These are phyloP conservation scores for Macheiramphus alcinus DNA, from an alignment of 2,113 vertebrate genomes.

Conservation along the genomic window DNA sequence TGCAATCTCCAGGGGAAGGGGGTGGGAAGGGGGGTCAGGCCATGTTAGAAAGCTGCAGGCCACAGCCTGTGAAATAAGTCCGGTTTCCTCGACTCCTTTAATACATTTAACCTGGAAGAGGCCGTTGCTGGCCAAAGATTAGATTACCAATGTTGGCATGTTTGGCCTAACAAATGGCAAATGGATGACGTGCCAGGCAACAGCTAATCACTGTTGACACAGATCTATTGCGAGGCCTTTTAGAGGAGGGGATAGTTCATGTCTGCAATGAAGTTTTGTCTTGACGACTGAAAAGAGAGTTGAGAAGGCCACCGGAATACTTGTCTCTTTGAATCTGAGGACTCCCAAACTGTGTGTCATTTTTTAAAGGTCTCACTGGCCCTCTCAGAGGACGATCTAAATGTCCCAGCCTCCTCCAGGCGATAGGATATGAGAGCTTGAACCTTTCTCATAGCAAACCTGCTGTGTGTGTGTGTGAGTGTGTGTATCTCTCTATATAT, in stretches of 20 bases:
- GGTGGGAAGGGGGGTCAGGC: conserved; percentile 69
- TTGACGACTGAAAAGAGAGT: conserved; percentile 40
- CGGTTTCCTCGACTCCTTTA: conserved; percentile 43
- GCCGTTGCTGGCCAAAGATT: conserved; percentile 63
- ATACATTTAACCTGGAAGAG: conserved; percentile 79
- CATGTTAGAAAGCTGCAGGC: conserved; percentile 69
- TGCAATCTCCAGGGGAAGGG: conserved; percentile 78
- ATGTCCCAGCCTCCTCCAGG: conserved; percentile 77
- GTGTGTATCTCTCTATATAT: background rate
- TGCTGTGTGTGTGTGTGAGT: background rate
- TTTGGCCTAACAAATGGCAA: conserved; percentile 75
- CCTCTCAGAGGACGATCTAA: conserved; percentile 67
- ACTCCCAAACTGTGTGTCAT: conserved; percentile 30
- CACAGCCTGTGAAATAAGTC: conserved; percentile 40
- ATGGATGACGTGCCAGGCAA: conserved; percentile 57
- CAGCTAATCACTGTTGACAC: conserved; percentile 80
- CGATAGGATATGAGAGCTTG: conserved; percentile 48
- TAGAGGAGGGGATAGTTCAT: conserved; percentile 63
- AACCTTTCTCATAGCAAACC: background rate
- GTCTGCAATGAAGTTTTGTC: conserved; percentile 46
- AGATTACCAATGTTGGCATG: conserved; percentile 71
- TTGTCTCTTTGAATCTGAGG: conserved; percentile 76
- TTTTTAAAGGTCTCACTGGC: conserved; percentile 75
- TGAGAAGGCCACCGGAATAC: conserved; percentile 63
- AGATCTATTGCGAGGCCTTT: conserved; percentile 68